Evolutionary conservation across 92 coral and sea anemone genomes (phyloP).

Genomic region (Galaxea fascicularis): DNA sequence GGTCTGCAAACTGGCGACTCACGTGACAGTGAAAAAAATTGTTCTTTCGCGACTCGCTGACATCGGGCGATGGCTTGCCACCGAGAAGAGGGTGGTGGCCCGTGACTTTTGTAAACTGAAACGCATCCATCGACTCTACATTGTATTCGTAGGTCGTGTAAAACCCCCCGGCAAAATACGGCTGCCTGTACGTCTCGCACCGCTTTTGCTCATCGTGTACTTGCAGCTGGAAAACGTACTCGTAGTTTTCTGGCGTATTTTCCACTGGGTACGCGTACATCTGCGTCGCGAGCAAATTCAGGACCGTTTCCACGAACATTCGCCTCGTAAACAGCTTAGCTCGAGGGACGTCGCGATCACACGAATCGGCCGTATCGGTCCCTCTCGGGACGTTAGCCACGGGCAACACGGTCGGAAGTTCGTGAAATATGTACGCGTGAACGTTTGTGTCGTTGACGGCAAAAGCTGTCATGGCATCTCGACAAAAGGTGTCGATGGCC

Average conservation of each 20-base stretch:
- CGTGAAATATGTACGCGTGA: not conserved
- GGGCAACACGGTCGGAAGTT: constrained; percentile 6
- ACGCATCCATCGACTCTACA: not conserved
- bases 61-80: not conserved
- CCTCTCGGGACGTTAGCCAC: not conserved
- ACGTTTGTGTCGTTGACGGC: not conserved
- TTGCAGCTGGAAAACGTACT: not conserved
- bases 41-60: not conserved
- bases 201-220: constrained; percentile 15
- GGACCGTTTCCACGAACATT: constrained; percentile 16
- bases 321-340: not conserved
- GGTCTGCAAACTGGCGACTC: constrained; percentile 8
- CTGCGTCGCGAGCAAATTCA: constrained; percentile 3
- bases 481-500: not conserved
- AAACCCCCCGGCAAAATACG: not conserved
- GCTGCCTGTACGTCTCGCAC: not conserved
- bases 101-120: not conserved
- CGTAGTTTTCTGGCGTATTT: too few relatives aligned
- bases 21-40: constrained; percentile 33
- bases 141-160: constrained; percentile 11
- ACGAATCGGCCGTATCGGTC: not conserved
- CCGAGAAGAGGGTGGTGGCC: not conserved
- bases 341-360: not conserved
- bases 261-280: too few relatives aligned
- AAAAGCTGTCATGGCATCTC: constrained; percentile 12